Conservation (phyloP, 1,140 invertebrate genomes). For the Arion vulgaris region DNA sequence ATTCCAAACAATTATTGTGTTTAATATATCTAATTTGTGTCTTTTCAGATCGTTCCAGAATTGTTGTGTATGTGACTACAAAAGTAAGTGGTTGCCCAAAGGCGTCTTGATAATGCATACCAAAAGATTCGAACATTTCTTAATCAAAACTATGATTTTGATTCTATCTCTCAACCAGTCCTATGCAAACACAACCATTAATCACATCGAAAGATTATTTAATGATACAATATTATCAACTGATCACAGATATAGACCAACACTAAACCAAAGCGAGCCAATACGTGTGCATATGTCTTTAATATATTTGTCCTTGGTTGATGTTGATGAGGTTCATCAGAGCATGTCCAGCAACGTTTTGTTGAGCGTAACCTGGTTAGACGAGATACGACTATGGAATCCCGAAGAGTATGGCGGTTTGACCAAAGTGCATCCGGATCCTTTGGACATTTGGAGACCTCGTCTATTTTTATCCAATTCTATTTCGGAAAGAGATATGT, state of each 20-base stretch:
- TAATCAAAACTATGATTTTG: not conserved
- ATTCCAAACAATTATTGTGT: too few species aligned
- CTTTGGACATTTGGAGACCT: conserved; percentile 5
- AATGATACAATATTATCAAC: not conserved
- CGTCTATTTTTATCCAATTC: not conserved
- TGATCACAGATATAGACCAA: conserved; percentile 8
- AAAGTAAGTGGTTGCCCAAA: too few species aligned
- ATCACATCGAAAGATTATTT: not conserved
- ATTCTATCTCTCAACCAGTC: not conserved
- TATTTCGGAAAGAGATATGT: not conserved
- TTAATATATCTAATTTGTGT: too few species aligned
- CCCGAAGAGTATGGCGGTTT: conserved; percentile 16
- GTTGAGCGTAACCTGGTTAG: conserved; percentile 9
- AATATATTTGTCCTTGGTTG: not conserved
- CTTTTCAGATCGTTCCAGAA: too few species aligned
- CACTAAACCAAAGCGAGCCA: conserved; percentile 8
- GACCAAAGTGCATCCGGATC: not conserved
- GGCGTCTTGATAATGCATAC: too few species aligned
- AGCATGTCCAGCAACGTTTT: not conserved
- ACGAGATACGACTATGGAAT: conserved; percentile 14
- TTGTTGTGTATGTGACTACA: too few species aligned
- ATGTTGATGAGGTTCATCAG: conserved; percentile 9
- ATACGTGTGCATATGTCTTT: not conserved
- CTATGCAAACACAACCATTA: not conserved
- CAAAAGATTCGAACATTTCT: not conserved